A percentile compares a stretch with the other conserved stretches of the same genome.
These are phyloP conservation scores for Amiota minor DNA, from an alignment of 2,888 invertebrate genomes.

Conservation along the genomic window DNA sequence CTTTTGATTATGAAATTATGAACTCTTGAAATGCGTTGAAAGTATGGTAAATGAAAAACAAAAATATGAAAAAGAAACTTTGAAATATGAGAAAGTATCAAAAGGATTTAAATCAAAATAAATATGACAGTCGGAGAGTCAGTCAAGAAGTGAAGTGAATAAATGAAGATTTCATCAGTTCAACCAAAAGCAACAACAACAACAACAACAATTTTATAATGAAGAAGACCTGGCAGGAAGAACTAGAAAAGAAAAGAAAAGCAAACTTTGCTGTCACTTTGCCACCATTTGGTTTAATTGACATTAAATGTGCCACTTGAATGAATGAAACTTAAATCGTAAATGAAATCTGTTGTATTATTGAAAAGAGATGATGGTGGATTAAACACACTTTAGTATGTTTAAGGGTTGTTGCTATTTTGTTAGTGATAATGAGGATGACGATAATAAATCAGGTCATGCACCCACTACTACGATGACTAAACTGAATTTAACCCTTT, in stretches of 20 bases:
- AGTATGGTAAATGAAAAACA: neutral
- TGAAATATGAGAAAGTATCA: neutral
- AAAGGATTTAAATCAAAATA: conserved; percentile 14
- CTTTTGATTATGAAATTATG: conserved; percentile 28
- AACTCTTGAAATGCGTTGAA: conserved; percentile 12
- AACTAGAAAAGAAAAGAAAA: neutral
- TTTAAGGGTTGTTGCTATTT: neutral
- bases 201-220: neutral
- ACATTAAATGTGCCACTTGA: conserved; percentile 18
- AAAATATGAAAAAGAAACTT: neutral
- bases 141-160: neutral
- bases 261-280: no score
- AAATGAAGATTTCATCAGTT: neutral
- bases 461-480: no score
- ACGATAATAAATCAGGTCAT: conserved; percentile 9
- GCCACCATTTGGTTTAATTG: conserved; percentile 1
- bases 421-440: conserved; percentile 1
- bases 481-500: neutral
- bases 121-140: neutral
- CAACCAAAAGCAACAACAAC: no score
- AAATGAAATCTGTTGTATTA: no score
- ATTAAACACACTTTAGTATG: neutral
- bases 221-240: neutral
- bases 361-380: neutral
- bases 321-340: neutral